Evolutionary conservation across 1,140 invertebrate species (phyloP).

Genomic region (Laupala kohalensis): DNA sequence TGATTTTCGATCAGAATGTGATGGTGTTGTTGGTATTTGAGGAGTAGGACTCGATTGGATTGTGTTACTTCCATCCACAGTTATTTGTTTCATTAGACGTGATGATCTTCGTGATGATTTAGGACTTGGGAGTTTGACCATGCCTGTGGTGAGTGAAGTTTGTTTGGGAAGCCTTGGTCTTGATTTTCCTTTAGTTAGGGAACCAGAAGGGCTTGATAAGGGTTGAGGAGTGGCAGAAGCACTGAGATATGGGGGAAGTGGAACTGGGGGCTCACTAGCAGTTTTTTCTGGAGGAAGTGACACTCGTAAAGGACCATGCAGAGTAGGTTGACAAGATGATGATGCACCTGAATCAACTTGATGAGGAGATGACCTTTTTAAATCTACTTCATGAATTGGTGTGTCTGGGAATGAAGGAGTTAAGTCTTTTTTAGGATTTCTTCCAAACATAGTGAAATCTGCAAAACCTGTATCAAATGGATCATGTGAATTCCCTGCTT

Average conservation of each 20-base stretch:
- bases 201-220: neutral
- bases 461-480: conserved; percentile 45
- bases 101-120: conserved; percentile 8
- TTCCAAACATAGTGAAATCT: conserved; percentile 20
- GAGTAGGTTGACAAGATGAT: conserved; percentile 17
- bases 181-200: neutral
- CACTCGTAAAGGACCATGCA: conserved; percentile 49
- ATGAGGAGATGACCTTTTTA: conserved; percentile 9
- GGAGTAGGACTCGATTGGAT: conserved; percentile 11
- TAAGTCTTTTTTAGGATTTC: neutral
- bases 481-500: conserved; percentile 30
- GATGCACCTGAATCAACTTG: conserved; percentile 11
- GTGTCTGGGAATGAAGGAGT: neutral
- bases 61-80: conserved; percentile 15
- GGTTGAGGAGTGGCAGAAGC: neutral
- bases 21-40: conserved; percentile 7
- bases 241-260: neutral
- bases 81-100: conserved; percentile 17
- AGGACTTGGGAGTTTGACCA: conserved; percentile 11
- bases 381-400: neutral
- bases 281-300: conserved; percentile 44
- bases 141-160: conserved; percentile 3
- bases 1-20: conserved; percentile 15
- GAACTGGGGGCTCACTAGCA: neutral
- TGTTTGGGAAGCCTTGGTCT: conserved; percentile 9